phyloP scores from a whole-genome alignment of 1,140 invertebrate genomes.

The Formica selysi region DNA sequence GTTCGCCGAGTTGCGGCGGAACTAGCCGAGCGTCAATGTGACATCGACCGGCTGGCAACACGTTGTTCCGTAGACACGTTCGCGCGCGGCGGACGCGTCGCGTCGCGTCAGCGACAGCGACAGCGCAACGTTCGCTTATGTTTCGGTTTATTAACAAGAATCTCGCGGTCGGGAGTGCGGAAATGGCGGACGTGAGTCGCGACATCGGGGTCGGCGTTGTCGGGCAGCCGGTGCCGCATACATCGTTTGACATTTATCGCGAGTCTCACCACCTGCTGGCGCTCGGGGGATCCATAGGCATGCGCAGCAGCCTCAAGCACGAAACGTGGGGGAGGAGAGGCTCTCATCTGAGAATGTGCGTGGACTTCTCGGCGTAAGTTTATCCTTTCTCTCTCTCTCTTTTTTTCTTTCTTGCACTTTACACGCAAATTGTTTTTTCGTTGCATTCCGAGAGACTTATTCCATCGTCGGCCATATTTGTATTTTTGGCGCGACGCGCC shows the following conservation, averaged over 20 bases:
- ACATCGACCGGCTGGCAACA: conserved; percentile 56
- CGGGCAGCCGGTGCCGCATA: conserved; percentile 15
- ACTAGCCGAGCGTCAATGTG: conserved; percentile 34
- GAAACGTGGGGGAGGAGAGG: conserved; percentile 6
- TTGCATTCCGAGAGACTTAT: not conserved
- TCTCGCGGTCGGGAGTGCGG: conserved; percentile 7
- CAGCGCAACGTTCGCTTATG: not conserved
- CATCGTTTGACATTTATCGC: conserved; percentile 21
- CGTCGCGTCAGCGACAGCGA: not conserved
- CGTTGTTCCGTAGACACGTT: conserved; percentile 49
- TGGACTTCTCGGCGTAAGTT: conserved; percentile 43
- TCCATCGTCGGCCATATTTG: not conserved
- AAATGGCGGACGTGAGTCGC: conserved; percentile 31
- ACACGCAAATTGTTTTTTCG: not conserved
- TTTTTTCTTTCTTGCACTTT: no score
- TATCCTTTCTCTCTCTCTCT: no score
- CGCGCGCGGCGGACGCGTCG: conserved; percentile 34
- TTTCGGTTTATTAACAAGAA: not conserved
- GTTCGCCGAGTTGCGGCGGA: conserved; percentile 39
- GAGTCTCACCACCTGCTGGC: not conserved
- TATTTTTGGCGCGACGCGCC: not conserved
- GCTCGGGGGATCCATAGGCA: conserved; percentile 42
- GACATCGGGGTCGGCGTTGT: not conserved
- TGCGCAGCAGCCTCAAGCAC: conserved; percentile 53
- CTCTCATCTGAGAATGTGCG: not conserved